phyloP scores from a whole-genome alignment of 2,888 invertebrate species.

The Pseudococcus viburni region DNA sequence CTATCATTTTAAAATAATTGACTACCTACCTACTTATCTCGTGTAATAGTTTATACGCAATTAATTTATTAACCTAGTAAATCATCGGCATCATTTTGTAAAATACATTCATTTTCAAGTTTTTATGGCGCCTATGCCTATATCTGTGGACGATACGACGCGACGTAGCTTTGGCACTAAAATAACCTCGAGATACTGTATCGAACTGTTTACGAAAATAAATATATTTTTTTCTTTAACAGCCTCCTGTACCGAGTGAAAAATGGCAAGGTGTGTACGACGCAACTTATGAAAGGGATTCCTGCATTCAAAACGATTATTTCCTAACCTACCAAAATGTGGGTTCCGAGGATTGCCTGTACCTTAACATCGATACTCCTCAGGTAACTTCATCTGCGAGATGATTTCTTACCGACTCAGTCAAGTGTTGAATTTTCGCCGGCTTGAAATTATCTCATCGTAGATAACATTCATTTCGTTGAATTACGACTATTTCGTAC shows the following conservation, averaged over 20 bases:
- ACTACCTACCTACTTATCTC: no score
- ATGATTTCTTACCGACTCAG: neutral
- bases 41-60: no score
- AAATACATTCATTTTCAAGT: no score
- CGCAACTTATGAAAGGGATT: conserved; percentile 71
- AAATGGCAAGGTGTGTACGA: conserved; percentile 72
- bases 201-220: neutral
- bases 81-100: no score
- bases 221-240: neutral
- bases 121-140: neutral
- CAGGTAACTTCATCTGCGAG: neutral
- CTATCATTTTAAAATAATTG: neutral
- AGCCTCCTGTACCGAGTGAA: conserved; percentile 61
- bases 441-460: neutral
- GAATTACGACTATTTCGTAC: neutral
- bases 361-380: conserved; percentile 71
- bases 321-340: neutral
- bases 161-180: neutral
- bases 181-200: no score
- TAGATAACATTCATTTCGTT: neutral
- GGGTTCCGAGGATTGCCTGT: conserved; percentile 75
- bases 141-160: neutral
- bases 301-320: conserved; percentile 70
- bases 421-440: neutral
- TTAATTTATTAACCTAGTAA: no score